These are phyloP conservation scores for Hydrolagus colliei DNA, from an alignment of 2,797 vertebrate genomes.

Conservation along the genomic window DNA sequence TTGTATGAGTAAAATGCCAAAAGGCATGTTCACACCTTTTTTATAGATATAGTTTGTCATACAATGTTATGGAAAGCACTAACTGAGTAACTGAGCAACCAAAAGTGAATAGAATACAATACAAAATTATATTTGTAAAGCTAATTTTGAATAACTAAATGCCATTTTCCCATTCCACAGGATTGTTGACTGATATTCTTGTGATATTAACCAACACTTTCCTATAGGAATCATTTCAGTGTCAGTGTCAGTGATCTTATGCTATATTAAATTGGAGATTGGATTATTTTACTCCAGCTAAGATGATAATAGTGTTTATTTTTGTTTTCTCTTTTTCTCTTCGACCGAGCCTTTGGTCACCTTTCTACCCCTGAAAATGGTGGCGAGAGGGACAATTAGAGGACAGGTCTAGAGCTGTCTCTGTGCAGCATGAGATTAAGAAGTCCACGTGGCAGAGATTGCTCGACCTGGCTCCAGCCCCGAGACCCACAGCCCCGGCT, in stretches of 20 bases:
- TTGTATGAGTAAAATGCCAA: not conserved
- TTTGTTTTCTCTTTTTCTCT: not conserved
- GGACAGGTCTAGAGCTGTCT: too few relatives aligned
- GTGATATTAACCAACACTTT: conserved; percentile 2
- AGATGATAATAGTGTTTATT: not conserved
- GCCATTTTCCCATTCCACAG: not conserved
- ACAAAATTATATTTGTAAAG: not conserved
- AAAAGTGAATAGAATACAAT: not conserved
- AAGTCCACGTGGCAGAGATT: too few relatives aligned
- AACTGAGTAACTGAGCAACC: not conserved
- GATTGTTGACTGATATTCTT: not conserved
- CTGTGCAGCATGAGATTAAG: too few relatives aligned
- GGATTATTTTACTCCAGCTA: not conserved
- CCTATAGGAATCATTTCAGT: not conserved
- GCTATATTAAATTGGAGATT: not conserved
- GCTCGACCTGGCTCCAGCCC: too few relatives aligned
- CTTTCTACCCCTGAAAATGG: too few relatives aligned
- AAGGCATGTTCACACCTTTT: not conserved
- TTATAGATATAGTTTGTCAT: not conserved
- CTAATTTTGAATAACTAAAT: too few relatives aligned
- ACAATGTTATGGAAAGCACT: not conserved
- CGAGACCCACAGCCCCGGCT: too few relatives aligned
- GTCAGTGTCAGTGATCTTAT: not conserved
- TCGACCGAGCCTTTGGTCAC: too few relatives aligned
- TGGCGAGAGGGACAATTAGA: too few relatives aligned